phyloP scores from a whole-genome alignment of 1,140 invertebrate species.

The Sycophila sp. region DNA sequence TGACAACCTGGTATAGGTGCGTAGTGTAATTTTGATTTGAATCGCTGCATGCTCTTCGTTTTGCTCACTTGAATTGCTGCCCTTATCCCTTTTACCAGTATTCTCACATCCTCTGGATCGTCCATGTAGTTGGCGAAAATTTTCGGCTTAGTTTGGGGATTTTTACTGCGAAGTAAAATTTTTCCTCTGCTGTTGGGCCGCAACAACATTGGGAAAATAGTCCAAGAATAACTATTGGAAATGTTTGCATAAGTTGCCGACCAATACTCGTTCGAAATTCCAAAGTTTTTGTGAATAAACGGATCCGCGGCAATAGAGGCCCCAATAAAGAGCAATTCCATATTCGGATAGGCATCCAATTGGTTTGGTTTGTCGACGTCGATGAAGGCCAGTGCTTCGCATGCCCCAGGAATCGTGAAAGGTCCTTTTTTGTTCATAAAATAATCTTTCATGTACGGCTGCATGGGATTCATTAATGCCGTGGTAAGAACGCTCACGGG shows the following conservation, averaged over 20 bases:
- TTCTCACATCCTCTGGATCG: conserved; percentile 69
- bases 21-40: conserved; percentile 70
- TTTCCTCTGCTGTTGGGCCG: conserved; percentile 78
- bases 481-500: conserved; percentile 49
- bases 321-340: conserved; percentile 76
- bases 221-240: background rate
- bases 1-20: conserved; percentile 74
- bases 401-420: background rate
- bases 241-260: background rate
- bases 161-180: conserved; percentile 73
- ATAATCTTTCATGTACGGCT: background rate
- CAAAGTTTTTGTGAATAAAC: conserved; percentile 67
- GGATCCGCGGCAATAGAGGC: conserved; percentile 68
- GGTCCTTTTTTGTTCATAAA: background rate
- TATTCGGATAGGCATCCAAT: conserved; percentile 54
- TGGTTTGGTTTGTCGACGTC: background rate
- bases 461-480: background rate
- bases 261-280: conserved; percentile 68
- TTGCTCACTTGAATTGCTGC: conserved; percentile 68
- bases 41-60: conserved; percentile 69
- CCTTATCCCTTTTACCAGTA: conserved; percentile 69
- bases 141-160: conserved; percentile 77
- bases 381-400: background rate
- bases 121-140: conserved; percentile 83
- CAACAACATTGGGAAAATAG: conserved; percentile 68